phyloP scores from a whole-genome alignment of 1,140 invertebrate genomes.

The Heliconius melpomene region DNA sequence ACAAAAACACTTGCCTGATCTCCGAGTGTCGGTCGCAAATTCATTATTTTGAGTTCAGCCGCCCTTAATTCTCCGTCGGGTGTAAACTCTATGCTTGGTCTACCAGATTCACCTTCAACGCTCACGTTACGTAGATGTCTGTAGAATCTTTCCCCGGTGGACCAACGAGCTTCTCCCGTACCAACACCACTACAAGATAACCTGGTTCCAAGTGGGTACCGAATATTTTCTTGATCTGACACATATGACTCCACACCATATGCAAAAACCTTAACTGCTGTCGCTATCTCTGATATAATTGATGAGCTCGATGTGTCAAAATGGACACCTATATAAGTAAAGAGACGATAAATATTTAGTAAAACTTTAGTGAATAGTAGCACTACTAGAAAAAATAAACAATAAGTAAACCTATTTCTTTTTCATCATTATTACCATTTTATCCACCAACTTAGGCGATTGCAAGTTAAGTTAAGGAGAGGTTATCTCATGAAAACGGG shows the following conservation, averaged over 20 bases:
- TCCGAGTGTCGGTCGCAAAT: slow-evolving; percentile 89
- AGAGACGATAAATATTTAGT: not conserved
- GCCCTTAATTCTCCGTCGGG: slow-evolving; percentile 93
- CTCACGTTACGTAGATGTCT: slow-evolving; percentile 92
- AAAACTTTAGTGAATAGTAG: no score
- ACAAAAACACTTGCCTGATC: slow-evolving; percentile 73
- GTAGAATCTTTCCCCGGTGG: slow-evolving; percentile 87
- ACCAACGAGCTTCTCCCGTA: slow-evolving; percentile 88
- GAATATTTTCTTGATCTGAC: slow-evolving; percentile 86
- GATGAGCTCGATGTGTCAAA: slow-evolving; percentile 92
- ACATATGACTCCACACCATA: slow-evolving; percentile 94
- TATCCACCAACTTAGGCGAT: no score
- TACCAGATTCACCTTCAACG: slow-evolving; percentile 88
- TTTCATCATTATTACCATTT: no score
- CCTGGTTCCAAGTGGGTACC: slow-evolving; percentile 89
- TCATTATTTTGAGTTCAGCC: slow-evolving; percentile 96
- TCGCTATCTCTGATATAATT: slow-evolving; percentile 92
- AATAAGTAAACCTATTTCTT: no score
- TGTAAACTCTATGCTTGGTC: slow-evolving; percentile 92
- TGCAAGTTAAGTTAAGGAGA: no score
- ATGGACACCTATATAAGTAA: slow-evolving; percentile 86
- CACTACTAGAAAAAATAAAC: no score
- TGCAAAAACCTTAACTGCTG: slow-evolving; percentile 94
- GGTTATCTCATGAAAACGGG: no score
- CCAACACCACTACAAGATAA: slow-evolving; percentile 89